Base-by-base conservation (phyloP, 2,888 invertebrate genomes). In the Rotaria macrura region DNA sequence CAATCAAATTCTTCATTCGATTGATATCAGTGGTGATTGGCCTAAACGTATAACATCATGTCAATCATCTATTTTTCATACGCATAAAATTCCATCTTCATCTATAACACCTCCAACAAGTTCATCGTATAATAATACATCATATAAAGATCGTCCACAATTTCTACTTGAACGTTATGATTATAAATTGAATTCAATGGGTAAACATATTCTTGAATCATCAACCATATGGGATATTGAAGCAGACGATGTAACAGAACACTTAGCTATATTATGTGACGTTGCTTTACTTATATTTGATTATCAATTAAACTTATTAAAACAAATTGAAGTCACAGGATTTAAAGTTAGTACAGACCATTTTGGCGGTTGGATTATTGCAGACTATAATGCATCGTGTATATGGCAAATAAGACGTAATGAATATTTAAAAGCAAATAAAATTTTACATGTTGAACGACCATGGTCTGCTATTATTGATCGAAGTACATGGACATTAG, bases 361-460 rank as follows among this genome's bases (percentile, higher is more conserved):
- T 43, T 79, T 79, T n/a, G 79, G 79, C n/a, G 79, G 79, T 20
- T 79, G 79, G 79, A 25, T 79, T 25, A 43, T 79, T n/a, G 79
- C 79, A 14, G 79, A 79, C 43, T 79, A 79, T n/a, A 79, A 79
- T 79, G 79, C 79, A 43, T 43, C 40, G 14, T 79, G 79, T 79
- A 43, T 79, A 79, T 79, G 79, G 79, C 79, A 79, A 79, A 79
- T 79, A 40, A 79, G 23, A 43, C 40, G 79, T 12, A 79, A 79
- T 79, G 79, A 79, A 79, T 43, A 79, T 79, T 2, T 34, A 43
- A 43, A 43, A 79, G 43, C 79, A n/a, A 79, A 79, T n/a, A 79
- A 79, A 79, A 79, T 79, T 79, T 79, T 79, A 79, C 23, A 79
- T 79, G 79, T 79, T 79, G 79, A 79, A 79, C 40, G 79, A 79